phyloP scores from a whole-genome alignment of 2,113 vertebrate species.

The Irena cyanogastra region DNA sequence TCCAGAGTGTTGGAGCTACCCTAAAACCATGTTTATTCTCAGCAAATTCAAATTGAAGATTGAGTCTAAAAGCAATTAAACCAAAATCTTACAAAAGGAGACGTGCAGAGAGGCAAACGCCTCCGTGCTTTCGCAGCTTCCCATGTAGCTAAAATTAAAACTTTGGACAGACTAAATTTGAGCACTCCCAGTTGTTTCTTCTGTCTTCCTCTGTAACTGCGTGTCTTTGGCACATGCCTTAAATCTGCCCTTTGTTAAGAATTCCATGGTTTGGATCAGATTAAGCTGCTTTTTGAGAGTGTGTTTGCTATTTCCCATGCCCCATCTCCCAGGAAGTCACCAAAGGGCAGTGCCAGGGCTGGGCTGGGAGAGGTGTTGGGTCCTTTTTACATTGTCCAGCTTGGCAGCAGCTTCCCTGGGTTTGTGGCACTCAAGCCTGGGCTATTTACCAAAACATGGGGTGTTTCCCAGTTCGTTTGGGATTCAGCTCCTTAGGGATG shows the following conservation, averaged over 20 bases:
- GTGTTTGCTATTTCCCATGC: neutral
- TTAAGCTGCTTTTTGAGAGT: neutral
- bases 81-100: neutral
- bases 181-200: neutral
- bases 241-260: neutral
- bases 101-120: neutral
- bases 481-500: neutral
- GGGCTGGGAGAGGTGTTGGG: neutral
- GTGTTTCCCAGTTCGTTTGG: neutral
- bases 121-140: neutral
- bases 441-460: neutral
- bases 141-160: neutral
- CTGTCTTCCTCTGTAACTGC: neutral
- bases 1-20: neutral
- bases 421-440: neutral
- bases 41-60: neutral
- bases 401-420: neutral
- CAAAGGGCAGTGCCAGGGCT: fast-evolving
- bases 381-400: neutral
- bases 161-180: neutral
- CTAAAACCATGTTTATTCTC: neutral
- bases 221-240: neutral
- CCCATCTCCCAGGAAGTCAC: neutral
- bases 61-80: neutral
- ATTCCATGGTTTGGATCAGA: neutral